Evolutionary conservation across 2,113 vertebrate genomes (phyloP).

Genomic region (Sterna hirundo): DNA sequence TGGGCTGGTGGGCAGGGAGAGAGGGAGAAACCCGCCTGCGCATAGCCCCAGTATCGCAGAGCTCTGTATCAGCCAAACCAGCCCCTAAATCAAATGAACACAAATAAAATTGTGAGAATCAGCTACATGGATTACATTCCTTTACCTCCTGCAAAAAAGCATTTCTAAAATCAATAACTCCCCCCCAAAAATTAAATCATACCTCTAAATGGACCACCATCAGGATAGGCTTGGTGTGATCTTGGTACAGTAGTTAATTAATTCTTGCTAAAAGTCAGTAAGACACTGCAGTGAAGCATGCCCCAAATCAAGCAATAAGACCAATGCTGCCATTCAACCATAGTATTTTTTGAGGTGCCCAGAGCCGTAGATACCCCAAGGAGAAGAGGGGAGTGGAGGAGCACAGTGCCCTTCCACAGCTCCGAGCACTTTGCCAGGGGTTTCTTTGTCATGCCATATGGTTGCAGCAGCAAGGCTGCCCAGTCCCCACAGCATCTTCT

Average conservation of each 20-base stretch:
- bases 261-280: not conserved
- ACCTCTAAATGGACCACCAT: not conserved
- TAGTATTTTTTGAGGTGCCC: not conserved
- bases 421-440: not conserved
- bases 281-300: not conserved
- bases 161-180: not conserved
- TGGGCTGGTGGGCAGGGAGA: not conserved
- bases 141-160: not conserved
- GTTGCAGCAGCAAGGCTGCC: not conserved
- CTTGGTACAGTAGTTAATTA: not conserved
- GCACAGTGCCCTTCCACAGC: accelerated
- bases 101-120: not conserved
- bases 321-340: not conserved
- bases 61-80: not conserved
- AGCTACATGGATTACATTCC: not conserved
- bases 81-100: not conserved
- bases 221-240: not conserved
- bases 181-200: not conserved
- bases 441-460: not conserved
- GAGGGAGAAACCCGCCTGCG: not conserved
- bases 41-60: accelerated
- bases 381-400: not conserved
- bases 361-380: accelerated
- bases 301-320: not conserved
- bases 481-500: not conserved